Conservation (phyloP, 2,888 invertebrate species). For the Hydroisotoma schaefferi region DNA sequence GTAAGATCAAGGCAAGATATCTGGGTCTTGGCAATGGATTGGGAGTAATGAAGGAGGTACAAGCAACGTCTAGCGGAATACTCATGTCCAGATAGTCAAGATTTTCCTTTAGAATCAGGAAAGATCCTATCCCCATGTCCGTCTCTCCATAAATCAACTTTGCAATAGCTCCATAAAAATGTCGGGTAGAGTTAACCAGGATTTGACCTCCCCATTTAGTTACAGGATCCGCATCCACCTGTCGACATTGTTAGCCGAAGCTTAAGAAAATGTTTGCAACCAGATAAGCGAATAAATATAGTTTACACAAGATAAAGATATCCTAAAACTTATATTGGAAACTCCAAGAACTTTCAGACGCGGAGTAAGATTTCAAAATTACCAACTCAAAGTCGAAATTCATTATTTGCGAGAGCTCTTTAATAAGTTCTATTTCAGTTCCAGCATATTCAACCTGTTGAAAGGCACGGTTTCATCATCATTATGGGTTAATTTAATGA, state of each 20-base stretch:
- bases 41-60: slow-evolving; percentile 46
- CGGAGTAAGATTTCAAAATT: neutral
- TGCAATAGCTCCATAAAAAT: slow-evolving; percentile 40
- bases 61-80: slow-evolving; percentile 47
- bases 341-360: neutral
- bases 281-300: neutral
- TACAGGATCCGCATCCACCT: slow-evolving; percentile 36
- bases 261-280: neutral
- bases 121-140: slow-evolving; percentile 47
- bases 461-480: too few species aligned
- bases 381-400: slow-evolving; percentile 44
- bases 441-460: slow-evolving; percentile 43
- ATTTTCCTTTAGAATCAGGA: slow-evolving; percentile 45
- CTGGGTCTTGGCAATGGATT: slow-evolving; percentile 46
- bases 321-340: too few species aligned
- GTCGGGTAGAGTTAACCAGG: slow-evolving; percentile 16
- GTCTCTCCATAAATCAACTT: slow-evolving; percentile 43
- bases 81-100: slow-evolving; percentile 47
- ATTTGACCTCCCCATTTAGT: slow-evolving; percentile 35
- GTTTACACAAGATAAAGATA: neutral
- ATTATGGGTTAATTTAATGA: too few species aligned
- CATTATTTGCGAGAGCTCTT: slow-evolving; percentile 42
- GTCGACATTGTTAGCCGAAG: neutral
- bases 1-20: slow-evolving; percentile 45
- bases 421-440: slow-evolving; percentile 46